These are phyloP conservation scores for Miniopterus natalensis DNA, from an alignment of 2,113 vertebrate species.

Conservation along the genomic window DNA sequence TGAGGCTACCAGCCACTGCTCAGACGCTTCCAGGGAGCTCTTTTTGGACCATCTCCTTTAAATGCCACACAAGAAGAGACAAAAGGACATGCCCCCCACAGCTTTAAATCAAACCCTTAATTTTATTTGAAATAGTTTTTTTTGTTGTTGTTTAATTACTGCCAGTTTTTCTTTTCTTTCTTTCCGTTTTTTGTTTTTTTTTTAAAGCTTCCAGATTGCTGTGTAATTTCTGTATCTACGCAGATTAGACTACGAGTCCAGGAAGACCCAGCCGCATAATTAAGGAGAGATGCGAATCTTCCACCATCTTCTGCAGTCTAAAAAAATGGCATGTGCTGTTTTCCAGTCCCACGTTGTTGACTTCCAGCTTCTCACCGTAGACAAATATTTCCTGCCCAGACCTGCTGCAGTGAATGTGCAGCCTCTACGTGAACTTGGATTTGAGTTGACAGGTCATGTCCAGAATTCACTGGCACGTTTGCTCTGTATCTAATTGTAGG, in stretches of 20 bases:
- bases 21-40: constrained; percentile 58
- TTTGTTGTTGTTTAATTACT: constrained; percentile 87
- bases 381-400: constrained; percentile 64
- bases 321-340: constrained; percentile 1
- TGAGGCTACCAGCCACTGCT: constrained; percentile 19
- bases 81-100: constrained; percentile 80
- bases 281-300: constrained; percentile 77
- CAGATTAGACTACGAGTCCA: constrained; percentile 83
- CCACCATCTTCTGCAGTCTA: not conserved
- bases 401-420: constrained; percentile 6
- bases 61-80: constrained; percentile 75
- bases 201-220: constrained; percentile 82
- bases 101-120: constrained; percentile 87
- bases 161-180: constrained; percentile 77
- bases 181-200: constrained; percentile 67
- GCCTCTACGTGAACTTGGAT: constrained; percentile 39
- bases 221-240: constrained; percentile 85
- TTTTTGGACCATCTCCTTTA: constrained; percentile 80
- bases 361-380: constrained; percentile 46
- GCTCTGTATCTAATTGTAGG: not conserved
- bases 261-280: constrained; percentile 83
- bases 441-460: constrained; percentile 41
- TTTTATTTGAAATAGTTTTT: constrained; percentile 88
- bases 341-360: not conserved
- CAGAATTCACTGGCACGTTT: not conserved